Conservation (phyloP, 2,113 vertebrate species). For the Cygnus atratus region DNA sequence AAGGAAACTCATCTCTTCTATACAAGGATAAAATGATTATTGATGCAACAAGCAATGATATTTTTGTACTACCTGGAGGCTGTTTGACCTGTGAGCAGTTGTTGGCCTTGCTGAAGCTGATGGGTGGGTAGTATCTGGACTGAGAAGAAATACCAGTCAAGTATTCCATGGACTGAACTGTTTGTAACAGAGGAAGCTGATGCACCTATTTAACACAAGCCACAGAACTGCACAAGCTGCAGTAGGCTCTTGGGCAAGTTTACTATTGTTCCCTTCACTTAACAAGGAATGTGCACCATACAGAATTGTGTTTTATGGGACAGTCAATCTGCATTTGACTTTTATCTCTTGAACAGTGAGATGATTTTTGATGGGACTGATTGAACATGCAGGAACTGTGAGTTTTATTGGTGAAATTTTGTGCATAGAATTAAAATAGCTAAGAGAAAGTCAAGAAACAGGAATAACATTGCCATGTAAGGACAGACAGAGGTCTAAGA, state of each 20-base stretch:
- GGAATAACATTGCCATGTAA: background rate
- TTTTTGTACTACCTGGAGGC: background rate
- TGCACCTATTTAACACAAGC: background rate
- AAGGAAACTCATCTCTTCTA: background rate
- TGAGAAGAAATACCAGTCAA: background rate
- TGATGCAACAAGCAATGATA: background rate
- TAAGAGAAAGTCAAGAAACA: background rate
- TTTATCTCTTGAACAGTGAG: background rate
- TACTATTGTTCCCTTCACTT: background rate
- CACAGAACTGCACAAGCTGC: background rate
- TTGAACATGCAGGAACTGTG: background rate
- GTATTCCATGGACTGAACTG: background rate
- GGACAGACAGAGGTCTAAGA: background rate
- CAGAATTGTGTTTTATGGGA: background rate
- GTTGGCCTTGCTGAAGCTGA: background rate
- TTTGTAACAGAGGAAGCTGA: background rate
- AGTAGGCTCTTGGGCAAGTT: background rate
- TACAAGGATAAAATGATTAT: background rate
- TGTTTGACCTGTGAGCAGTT: background rate
- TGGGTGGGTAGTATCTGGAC: background rate
- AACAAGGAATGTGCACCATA: background rate
- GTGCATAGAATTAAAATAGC: background rate
- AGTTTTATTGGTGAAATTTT: background rate
- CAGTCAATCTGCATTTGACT: background rate
- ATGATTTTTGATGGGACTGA: background rate